These are phyloP conservation scores for Oreochromis niloticus DNA, from an alignment of 2,113 vertebrate species.

Conservation along the genomic window DNA sequence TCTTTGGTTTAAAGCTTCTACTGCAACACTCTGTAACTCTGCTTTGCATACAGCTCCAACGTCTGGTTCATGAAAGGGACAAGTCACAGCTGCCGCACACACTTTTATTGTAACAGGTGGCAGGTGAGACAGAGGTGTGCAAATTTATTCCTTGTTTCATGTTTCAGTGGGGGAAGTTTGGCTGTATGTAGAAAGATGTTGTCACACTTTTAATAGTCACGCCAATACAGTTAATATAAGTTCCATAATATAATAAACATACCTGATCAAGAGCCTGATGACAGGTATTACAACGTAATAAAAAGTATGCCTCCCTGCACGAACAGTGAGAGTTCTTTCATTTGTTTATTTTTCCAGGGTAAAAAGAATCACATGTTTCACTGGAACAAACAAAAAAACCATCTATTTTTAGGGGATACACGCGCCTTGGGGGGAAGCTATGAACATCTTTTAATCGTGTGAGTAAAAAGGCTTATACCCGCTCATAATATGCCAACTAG, in stretches of 20 bases:
- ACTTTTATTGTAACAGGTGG: background rate
- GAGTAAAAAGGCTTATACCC: slow-evolving; percentile 21
- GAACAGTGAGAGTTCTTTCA: background rate
- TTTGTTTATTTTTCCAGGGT: background rate
- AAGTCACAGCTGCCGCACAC: background rate
- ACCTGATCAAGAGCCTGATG: background rate
- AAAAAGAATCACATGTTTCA: background rate
- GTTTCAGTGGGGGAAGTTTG: background rate
- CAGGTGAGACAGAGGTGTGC: background rate
- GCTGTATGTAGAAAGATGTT: background rate
- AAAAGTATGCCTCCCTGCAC: background rate
- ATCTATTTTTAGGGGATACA: slow-evolving; percentile 17
- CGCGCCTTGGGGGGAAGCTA: background rate
- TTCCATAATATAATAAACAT: background rate
- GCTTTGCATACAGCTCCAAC: slow-evolving; percentile 38
- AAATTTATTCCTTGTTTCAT: background rate
- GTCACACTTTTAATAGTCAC: background rate
- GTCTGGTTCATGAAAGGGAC: background rate
- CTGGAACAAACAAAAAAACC: background rate
- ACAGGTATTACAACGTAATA: background rate
- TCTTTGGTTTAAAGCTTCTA: background rate
- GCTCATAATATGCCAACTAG: slow-evolving; percentile 48
- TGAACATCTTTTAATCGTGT: slow-evolving; percentile 21
- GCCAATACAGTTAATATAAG: background rate
- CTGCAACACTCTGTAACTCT: background rate